Evolutionary conservation across 2,113 vertebrate genomes (phyloP).

Genomic region (Ascaphus truei): DNA sequence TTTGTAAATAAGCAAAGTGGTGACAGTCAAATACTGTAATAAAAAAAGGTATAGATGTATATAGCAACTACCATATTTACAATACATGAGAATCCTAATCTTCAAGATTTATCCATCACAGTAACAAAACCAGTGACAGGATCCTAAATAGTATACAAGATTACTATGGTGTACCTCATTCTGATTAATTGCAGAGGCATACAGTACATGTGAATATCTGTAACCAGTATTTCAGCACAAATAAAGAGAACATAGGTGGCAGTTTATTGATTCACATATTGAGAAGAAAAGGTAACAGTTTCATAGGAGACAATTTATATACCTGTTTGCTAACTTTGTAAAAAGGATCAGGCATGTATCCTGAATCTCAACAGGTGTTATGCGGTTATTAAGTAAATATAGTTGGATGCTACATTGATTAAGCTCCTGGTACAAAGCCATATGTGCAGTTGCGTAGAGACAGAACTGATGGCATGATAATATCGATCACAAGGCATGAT

Average conservation of each 20-base stretch:
- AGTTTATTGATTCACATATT: neutral
- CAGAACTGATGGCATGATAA: neutral
- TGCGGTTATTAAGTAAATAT: slow-evolving; percentile 8
- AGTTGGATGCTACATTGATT: neutral
- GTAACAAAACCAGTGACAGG: neutral
- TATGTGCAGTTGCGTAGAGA: neutral
- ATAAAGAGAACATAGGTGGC: neutral
- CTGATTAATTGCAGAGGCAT: too few relatives aligned
- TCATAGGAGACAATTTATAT: neutral
- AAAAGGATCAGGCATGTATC: neutral
- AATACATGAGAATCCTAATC: too few relatives aligned
- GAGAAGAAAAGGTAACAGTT: neutral
- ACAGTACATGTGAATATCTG: too few relatives aligned
- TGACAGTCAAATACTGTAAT: too few relatives aligned
- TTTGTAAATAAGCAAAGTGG: too few relatives aligned
- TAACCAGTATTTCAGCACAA: too few relatives aligned
- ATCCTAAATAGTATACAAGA: neutral
- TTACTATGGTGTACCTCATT: neutral
- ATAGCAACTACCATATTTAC: too few relatives aligned
- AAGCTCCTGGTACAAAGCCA: neutral
- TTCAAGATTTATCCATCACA: neutral
- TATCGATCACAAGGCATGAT: neutral
- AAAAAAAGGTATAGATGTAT: too few relatives aligned
- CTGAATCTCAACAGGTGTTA: neutral
- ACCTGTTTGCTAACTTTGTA: neutral